Conservation (phyloP, 2,797 vertebrate species). For the Sebastes dallii region DNA sequence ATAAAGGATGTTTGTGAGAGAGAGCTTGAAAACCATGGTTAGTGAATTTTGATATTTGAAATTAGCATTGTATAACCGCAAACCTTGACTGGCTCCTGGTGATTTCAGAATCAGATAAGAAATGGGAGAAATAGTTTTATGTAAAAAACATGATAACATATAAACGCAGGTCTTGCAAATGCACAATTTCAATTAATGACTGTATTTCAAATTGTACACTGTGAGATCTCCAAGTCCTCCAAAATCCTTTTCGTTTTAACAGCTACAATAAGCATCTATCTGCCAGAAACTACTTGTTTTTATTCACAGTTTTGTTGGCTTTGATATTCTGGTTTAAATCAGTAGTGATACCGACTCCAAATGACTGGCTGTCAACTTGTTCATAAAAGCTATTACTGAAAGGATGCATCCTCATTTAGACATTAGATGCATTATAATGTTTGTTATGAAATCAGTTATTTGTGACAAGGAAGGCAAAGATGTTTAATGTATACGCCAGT, state of each 20-base stretch:
- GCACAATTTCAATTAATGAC: not conserved
- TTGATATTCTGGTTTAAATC: not conserved
- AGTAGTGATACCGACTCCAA: not conserved
- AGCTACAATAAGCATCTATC: not conserved
- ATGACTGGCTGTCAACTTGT: not conserved
- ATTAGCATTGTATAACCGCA: not conserved
- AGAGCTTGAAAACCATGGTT: not conserved
- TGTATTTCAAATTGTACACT: not conserved
- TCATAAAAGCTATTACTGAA: not conserved
- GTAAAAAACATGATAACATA: conserved; percentile 19
- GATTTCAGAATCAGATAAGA: conserved; percentile 1
- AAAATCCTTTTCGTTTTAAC: not conserved
- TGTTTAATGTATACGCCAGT: not conserved
- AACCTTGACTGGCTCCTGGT: not conserved
- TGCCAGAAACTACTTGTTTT: not conserved
- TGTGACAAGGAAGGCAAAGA: not conserved
- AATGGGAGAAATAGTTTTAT: conserved; percentile 10
- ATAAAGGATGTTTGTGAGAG: not conserved
- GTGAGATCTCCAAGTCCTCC: not conserved
- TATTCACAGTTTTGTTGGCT: not conserved
- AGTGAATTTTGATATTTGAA: not conserved
- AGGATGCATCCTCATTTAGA: not conserved
- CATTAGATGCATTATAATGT: not conserved
- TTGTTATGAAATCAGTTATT: not conserved
- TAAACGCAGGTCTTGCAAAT: not conserved